Base-by-base conservation (phyloP, 64 coral and sea anemone species). In the Porites australiensis region DNA sequence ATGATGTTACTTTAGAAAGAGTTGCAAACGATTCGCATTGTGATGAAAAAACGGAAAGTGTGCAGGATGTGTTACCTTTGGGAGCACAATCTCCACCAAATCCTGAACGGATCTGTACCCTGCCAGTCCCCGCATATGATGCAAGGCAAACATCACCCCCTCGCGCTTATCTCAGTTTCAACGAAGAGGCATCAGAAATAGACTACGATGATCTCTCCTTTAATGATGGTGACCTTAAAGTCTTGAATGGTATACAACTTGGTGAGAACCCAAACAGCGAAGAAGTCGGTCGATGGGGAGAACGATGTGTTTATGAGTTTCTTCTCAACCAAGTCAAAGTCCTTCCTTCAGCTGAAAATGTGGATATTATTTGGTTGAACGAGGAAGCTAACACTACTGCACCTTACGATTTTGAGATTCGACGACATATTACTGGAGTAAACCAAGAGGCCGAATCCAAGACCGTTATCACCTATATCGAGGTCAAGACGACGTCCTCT, bases 211-310 rank as follows among this genome's bases (percentile, higher is more conserved):
- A 88, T n/a, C 50, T 94, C 18, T 23, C n/a, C 1, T 50, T 79
- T 20, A 79, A 66, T 37, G 27, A 37, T 11, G 37, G 16, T 72
- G 75, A 80, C 55, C 5, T 51, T 0, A 72, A 43, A 47, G 10
- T 74, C 23, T 50, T 87, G 37, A 50, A 75, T 6, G 15, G 18
- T 48, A 69, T 79, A n/a, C 48, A 74, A 14, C 15, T 65, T 16
- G 51, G 18, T 13, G 75, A 94, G 2, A 89, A 64, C 50, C 43
- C 86, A 58, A 88, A 89, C 67, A 61, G 44, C 45, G 77, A 88
- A 65, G 92, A 89, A 19, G 64, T 94, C 46, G 92, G 92, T 58
- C 92, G 86, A 37, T 88, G 85, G 84, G 92, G 92, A 74, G 92
- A 94, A 12, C 46, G 63, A 22, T 82, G 83, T 54, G 92, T 94